Evolutionary conservation across 1,140 invertebrate species (phyloP), one percentile per base, ranked within the genome.

Genomic region (Hyphantria cunea): DNA sequence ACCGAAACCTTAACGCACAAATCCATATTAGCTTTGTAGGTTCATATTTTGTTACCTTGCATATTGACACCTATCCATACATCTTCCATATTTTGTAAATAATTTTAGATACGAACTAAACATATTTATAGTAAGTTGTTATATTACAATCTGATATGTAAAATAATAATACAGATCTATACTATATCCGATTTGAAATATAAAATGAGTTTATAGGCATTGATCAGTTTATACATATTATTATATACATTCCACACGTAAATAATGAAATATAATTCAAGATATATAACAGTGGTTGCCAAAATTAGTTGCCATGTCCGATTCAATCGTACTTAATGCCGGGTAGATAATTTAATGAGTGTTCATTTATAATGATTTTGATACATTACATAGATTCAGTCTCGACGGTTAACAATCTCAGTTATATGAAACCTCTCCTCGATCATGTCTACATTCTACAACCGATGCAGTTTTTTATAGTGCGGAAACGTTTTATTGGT

Each of bases 31-130:
- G 33, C 32, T 25, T 9, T 25, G 17, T 17, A 47, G 17, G 47
- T 10, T 49, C 33, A 44, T 44, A 44, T 44, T 44, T n/a, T 12
- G 41, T 39, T 58, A 58, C 15, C 47, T 56, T 14, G 31, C 41
- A 33, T 52, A 39, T 39, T 10, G 45, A 17, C 45, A 58, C 44
- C 15, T 37, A 49, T 58, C 45, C 45, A 31, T 49, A 31, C 45
- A 58, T 58, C 71, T 73, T 73, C 71, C 71, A 70, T 56, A 52
- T 53, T 55, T 55, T 73, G 71, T 73, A 73, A 65, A 73, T 73
- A 73, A 62, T 58, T 64, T 44, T 64, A 73, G 54, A 58, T 62
- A 62, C 66, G 48, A 66, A 51, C 51, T 64, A 55, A 69, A 62
- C 54, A 58, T 60, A 64, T 66, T 66, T 56, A 66, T 56, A 60